Evolutionary conservation across 2,113 vertebrate genomes (phyloP), one percentile per base, ranked within the genome.

Genomic region (Scomber scombrus): DNA sequence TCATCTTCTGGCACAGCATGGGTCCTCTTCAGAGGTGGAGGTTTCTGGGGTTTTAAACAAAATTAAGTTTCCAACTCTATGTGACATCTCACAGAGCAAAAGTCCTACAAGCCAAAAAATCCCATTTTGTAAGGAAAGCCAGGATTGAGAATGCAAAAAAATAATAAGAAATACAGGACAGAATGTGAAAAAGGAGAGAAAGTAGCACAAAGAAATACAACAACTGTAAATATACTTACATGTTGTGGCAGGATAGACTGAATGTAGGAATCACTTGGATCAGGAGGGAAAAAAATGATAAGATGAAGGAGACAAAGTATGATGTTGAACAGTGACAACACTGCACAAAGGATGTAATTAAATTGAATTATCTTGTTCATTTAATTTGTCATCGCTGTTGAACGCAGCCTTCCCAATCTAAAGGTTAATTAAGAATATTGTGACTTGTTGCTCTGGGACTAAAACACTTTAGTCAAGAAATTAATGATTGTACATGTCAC

Each of bases 341-440:
- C 57, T n/a, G 57, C 43, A 23, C 47, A 16, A 68, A 54, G 29
- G 43, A 61, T 18, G 14, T 63, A 49, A 72, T 72, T 80, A 58
- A 34, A 26, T 80, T 46, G 50, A 64, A 83, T 76, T 60, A 68
- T 23, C 40, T 49, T 29, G 46, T 68, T 68, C 71, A 46, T 62
- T 61, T 23, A 68, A 82, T 49, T n/a, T 45, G 60, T 54, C 56
- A 26, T 19, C 16, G 40, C 18, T 73, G 51, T 57, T 51, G 60
- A 64, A 66, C 51, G 73, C 68, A 51, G 15, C 77, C 78, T 71
- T 60, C 50, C 31, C 16, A 13, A 43, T 61, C 54, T 40, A 12
- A 56, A 43, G 75, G 71, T 79, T 85, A 81, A 88, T 88, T 71
- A 72, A 64, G 51, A 49, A 58, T 47, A 16, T 63, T 75, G 74